Base-by-base conservation (phyloP, 2,113 vertebrate genomes). In the Datnioides undecimradiatus region DNA sequence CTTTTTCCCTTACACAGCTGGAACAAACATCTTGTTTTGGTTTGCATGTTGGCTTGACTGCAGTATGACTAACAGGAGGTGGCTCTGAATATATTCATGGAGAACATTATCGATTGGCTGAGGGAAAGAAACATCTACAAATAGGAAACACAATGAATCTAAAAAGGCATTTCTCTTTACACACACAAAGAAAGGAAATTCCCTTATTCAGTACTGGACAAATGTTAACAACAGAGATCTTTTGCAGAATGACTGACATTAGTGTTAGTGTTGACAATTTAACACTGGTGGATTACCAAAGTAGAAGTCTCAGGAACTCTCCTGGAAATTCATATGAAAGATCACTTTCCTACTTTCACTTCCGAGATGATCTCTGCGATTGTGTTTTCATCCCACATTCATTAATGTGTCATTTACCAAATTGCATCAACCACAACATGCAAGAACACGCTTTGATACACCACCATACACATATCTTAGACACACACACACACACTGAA, bases 401-500 rank as follows among this genome's bases (percentile, higher is more conserved):
- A 13, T 58, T 17, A 4, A 16, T 27, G 29, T 57, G 9, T 19
- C 7, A n/a, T 55, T 55, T 36, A 27, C 6, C 40, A 17, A 29
- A 16, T 5, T 27, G 7, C 60, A 59, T 10, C 38, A 21, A 58
- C 4, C 13, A 34, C 9, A 5, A 2, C 33, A 10, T 29, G 16
- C 31, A 40, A 11, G 31, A 41, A 72, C 43, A 82, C 34, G 46
- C 17, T 43, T 7, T 36, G 0, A 21, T 13, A 60, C 27, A 12
- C 41, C 19, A 41, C 12, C 29, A 55, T 8, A 49, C 7, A 41
- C 7, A 48, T 12, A n/a, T 14, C 11, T n/a, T n/a, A 52, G 8
- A 9, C 9, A 41, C 25, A 80, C 36, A 27, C 34, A n/a, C 8
- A 43, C 29, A 79, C 36, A 36, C 40, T 43, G 16, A 33, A 92